Conservation (phyloP, 2,113 vertebrate genomes). For the Suricata suricatta region DNA sequence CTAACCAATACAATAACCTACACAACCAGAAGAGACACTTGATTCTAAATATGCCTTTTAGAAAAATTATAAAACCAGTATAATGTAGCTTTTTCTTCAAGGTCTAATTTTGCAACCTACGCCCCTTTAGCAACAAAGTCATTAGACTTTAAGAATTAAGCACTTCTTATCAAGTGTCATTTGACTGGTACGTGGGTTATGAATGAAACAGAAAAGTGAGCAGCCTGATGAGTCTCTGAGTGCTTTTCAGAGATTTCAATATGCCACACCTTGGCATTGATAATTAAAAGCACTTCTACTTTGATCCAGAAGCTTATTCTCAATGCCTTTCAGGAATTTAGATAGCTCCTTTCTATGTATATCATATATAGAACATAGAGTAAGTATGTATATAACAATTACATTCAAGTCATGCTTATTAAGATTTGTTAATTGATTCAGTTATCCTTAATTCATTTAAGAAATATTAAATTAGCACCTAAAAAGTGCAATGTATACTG, state of each 20-base stretch:
- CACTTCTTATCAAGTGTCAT: neutral
- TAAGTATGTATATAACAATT: neutral
- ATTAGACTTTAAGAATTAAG: constrained; percentile 5
- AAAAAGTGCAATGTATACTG: neutral
- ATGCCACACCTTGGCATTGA: neutral
- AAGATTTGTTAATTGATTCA: neutral
- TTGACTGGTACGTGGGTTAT: neutral
- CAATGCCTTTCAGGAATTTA: neutral
- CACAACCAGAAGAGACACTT: neutral
- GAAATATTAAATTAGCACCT: neutral
- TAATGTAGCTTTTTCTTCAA: neutral
- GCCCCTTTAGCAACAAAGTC: neutral
- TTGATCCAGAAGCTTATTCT: neutral
- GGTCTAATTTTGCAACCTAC: neutral
- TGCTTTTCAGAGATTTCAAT: neutral
- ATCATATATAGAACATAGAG: neutral
- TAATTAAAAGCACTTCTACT: neutral
- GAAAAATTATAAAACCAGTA: neutral
- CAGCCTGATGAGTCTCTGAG: neutral
- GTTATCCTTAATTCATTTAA: neutral
- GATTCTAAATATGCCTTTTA: neutral
- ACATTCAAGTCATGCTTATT: neutral
- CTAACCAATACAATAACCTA: neutral
- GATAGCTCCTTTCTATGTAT: neutral
- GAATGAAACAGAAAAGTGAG: neutral